Conservation (phyloP, 1,140 invertebrate genomes). For the Dolichoris vasculosae region DNA sequence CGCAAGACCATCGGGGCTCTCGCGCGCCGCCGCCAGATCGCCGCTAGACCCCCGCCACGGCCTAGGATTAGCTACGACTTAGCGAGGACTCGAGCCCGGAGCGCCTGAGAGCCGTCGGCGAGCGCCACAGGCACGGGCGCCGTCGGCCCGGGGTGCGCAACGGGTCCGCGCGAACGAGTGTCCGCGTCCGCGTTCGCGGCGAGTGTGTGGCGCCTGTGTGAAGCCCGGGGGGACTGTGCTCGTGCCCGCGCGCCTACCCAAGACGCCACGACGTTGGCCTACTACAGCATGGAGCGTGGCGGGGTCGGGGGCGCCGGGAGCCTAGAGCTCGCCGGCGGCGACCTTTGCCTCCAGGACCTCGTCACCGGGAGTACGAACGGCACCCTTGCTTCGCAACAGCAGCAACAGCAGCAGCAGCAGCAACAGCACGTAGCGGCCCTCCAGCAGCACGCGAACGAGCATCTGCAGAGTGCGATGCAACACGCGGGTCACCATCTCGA, state of each 20-base stretch:
- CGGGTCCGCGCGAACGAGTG: conserved; percentile 9
- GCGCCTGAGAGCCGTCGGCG: neutral
- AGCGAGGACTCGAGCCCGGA: conserved; percentile 68
- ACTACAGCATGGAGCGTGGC: conserved; percentile 73
- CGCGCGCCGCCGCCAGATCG: conserved; percentile 16
- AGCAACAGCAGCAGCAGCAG: conserved; percentile 77
- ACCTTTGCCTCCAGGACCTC: conserved; percentile 83
- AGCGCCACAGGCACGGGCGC: neutral
- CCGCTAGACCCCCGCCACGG: neutral
- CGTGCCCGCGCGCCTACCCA: conserved; percentile 55
- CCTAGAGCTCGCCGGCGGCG: conserved; percentile 78
- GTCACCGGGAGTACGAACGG: conserved; percentile 74
- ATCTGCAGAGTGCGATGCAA: conserved; percentile 73
- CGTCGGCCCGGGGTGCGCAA: neutral
- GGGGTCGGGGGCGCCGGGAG: conserved; percentile 74
- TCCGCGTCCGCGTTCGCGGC: neutral
- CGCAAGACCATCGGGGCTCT: conserved; percentile 5
- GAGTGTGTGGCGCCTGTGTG: conserved; percentile 7
- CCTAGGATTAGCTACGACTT: conserved; percentile 63
- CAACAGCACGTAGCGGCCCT: conserved; percentile 79
- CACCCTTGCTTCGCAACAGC: conserved; percentile 75
- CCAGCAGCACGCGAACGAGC: conserved; percentile 76
- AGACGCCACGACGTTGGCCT: conserved; percentile 73
- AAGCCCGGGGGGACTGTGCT: neutral
- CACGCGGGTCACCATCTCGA: conserved; percentile 73